phyloP scores from a whole-genome alignment of 2,113 vertebrate genomes.

The Zootoca vivipara region DNA sequence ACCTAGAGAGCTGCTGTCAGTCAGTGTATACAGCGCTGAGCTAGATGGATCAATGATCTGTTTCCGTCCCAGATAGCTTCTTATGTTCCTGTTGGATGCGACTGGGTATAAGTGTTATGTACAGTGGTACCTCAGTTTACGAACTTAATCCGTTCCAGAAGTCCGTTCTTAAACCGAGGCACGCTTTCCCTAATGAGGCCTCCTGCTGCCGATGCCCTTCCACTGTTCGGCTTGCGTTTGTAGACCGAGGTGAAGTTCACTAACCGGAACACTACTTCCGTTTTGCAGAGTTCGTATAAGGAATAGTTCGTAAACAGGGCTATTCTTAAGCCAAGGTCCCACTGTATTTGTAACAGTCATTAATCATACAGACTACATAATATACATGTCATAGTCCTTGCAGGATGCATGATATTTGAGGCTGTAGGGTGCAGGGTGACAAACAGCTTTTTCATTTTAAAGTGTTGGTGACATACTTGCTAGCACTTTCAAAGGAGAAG shows the following conservation, averaged over 20 bases:
- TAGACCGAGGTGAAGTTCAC: no score
- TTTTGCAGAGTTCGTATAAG: no score
- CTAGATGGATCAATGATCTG: neutral
- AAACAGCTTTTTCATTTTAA: neutral
- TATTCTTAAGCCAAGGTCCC: no score
- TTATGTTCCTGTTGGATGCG: neutral
- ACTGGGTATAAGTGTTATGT: neutral
- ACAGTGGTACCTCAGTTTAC: no score
- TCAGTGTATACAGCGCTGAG: neutral
- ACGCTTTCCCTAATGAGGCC: no score
- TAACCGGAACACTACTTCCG: no score
- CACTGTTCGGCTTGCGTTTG: no score
- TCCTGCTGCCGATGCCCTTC: no score
- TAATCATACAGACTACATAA: constrained; percentile 5
- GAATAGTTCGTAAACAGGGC: no score
- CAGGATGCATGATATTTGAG: constrained; percentile 28
- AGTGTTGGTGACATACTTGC: neutral
- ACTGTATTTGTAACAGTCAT: neutral
- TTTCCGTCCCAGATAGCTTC: neutral
- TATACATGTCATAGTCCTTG: constrained; percentile 17
- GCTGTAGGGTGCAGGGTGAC: neutral
- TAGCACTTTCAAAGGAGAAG: neutral
- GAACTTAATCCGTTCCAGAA: no score
- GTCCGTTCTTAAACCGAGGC: no score
- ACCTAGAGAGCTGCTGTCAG: neutral